Conservation (phyloP, 1,140 invertebrate genomes). For the Delia radicum region DNA sequence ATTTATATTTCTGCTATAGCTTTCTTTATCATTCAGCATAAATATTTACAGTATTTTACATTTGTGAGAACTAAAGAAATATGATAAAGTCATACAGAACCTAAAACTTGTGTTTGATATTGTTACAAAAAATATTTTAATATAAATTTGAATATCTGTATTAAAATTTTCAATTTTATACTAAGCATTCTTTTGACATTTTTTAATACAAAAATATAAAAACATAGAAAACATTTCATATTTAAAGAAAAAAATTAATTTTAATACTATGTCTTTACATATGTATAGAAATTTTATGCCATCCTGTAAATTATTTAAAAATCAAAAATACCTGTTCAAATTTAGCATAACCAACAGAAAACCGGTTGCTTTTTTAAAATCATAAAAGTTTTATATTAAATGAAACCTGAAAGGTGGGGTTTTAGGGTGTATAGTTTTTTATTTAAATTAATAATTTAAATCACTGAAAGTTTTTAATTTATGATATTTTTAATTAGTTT, state of each 20-base stretch:
- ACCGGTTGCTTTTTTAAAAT: slow-evolving; percentile 31
- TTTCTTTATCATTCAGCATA: neutral
- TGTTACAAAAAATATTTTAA: neutral
- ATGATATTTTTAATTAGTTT: slow-evolving; percentile 20
- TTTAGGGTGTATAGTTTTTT: neutral
- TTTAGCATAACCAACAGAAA: slow-evolving; percentile 32
- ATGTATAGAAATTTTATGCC: no score
- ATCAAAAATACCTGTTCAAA: slow-evolving; percentile 31
- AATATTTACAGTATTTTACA: slow-evolving; percentile 1
- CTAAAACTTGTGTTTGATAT: neutral
- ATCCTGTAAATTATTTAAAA: slow-evolving; percentile 36
- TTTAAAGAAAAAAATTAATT: no score
- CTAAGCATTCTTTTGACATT: no score
- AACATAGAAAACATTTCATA: no score
- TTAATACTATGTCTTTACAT: no score
- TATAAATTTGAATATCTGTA: neutral
- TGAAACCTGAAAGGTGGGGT: slow-evolving; percentile 2
- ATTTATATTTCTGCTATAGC: no score
- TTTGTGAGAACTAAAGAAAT: slow-evolving; percentile 8
- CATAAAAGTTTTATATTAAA: slow-evolving; percentile 16
- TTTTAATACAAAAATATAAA: no score
- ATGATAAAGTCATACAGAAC: neutral
- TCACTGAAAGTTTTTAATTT: neutral
- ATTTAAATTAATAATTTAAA: neutral
- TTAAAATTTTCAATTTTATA: neutral